Conservation (phyloP, 2,113 vertebrate species). For the Lepisosteus oculatus region DNA sequence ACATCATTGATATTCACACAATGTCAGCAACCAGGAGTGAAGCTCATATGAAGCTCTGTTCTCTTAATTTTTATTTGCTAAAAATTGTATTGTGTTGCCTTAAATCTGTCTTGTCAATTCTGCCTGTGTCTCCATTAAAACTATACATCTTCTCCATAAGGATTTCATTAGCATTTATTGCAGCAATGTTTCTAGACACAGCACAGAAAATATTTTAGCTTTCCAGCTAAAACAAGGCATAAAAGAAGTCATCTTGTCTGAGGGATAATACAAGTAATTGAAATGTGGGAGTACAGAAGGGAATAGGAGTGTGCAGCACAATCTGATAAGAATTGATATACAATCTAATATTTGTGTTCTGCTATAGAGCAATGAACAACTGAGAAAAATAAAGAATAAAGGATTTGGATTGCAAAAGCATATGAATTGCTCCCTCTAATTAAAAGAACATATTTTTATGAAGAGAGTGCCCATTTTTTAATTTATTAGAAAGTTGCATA, state of each 20-base stretch:
- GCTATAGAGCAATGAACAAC: too few species aligned
- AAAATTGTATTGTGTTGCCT: background rate
- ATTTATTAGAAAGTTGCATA: too few species aligned
- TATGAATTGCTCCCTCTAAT: too few species aligned
- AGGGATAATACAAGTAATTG: background rate
- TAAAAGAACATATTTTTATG: too few species aligned
- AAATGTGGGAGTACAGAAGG: background rate
- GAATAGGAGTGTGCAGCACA: background rate
- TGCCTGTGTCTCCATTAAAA: background rate
- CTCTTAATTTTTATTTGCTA: background rate
- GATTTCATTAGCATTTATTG: background rate
- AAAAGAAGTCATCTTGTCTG: background rate
- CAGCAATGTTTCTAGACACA: background rate
- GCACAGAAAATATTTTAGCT: background rate
- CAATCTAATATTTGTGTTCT: too few species aligned
- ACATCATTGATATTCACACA: background rate
- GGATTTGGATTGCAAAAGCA: too few species aligned
- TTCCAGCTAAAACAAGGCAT: background rate
- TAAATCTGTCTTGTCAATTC: too few species aligned
- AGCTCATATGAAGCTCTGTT: background rate
- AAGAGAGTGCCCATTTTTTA: too few species aligned
- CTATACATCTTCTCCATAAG: background rate
- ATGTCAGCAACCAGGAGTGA: background rate
- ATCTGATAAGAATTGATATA: background rate
- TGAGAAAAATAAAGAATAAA: too few species aligned